These are phyloP conservation scores for Circaetus cinerascens DNA, from an alignment of 2,113 vertebrate species.

Conservation along the genomic window DNA sequence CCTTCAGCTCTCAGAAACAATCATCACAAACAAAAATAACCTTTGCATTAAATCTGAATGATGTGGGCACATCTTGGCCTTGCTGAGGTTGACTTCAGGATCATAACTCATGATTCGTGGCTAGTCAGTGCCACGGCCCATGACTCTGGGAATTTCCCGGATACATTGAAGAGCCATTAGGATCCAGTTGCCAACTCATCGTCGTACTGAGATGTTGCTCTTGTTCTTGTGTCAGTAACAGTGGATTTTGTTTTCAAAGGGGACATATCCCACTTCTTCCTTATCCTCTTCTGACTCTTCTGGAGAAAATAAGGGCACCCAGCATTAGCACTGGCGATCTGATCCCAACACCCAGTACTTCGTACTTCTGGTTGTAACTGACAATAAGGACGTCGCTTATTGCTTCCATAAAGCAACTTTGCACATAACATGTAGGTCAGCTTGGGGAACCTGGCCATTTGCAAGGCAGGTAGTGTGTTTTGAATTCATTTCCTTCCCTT, in stretches of 20 bases:
- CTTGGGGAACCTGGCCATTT: not conserved
- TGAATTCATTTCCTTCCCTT: not conserved
- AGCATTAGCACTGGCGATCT: not conserved
- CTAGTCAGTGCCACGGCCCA: not conserved
- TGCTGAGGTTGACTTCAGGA: not conserved
- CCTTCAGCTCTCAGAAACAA: not conserved
- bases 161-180: not conserved
- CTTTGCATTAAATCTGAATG: not conserved
- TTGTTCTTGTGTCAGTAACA: not conserved
- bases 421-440: not conserved
- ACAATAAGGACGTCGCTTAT: not conserved
- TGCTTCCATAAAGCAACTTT: not conserved
- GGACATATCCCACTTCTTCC: not conserved
- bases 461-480: not conserved
- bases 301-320: not conserved
- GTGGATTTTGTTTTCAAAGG: not conserved
- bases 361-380: not conserved
- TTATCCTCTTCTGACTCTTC: not conserved
- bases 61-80: not conserved
- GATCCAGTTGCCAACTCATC: not conserved
- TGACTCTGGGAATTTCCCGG: not conserved
- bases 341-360: not conserved
- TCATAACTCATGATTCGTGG: not conserved
- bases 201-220: not conserved
- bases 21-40: not conserved